Base-by-base conservation (phyloP, 2,888 invertebrate species). In the Laothoe populi region DNA sequence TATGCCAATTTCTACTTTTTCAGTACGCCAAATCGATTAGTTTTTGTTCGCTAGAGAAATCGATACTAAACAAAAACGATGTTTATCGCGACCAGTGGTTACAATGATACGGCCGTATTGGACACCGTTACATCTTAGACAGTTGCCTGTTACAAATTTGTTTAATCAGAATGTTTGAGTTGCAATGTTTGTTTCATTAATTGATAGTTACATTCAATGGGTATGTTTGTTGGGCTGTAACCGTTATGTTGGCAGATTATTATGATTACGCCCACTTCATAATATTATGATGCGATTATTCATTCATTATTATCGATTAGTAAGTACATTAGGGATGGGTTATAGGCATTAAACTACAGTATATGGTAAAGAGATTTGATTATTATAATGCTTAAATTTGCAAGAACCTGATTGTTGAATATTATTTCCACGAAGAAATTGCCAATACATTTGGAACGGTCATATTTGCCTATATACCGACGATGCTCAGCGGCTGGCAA, bases 41-140 rank as follows among this genome's bases (percentile, higher is more conserved):
- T 82, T 83, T 86, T 82, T 82, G 72, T 80, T 65, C 68, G 72
- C 61, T 71, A 66, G 78, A 77, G 83, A 84, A 84, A 84, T 82
- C 79, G 81, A 80, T 75, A 69, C 59, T 67, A 66, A 73, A 68
- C 58, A 63, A 73, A 74, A 73, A 68, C 70, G 69, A 65, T 74
- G 66, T 72, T 74, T 74, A 71, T 73, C 70, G 70, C 73, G 71
- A 77, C 71, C 69, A 67, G 67, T 65, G 69, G 66, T 69, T 68
- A 63, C 78, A 75, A 77, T 79, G 79, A 75, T 75, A 74, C 72
- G 73, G 66, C 70, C 68, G 64, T 66, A 67, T 73, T 70, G 71
- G 66, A 63, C 59, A 44, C 62, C 44, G 44, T 44, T 44, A 67
- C 75, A 13, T 74, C 79, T 77, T 59, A 57, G 58, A 42, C 38